These are phyloP conservation scores for Gopherus evgoodei DNA, from an alignment of 2,113 vertebrate genomes.

Conservation along the genomic window DNA sequence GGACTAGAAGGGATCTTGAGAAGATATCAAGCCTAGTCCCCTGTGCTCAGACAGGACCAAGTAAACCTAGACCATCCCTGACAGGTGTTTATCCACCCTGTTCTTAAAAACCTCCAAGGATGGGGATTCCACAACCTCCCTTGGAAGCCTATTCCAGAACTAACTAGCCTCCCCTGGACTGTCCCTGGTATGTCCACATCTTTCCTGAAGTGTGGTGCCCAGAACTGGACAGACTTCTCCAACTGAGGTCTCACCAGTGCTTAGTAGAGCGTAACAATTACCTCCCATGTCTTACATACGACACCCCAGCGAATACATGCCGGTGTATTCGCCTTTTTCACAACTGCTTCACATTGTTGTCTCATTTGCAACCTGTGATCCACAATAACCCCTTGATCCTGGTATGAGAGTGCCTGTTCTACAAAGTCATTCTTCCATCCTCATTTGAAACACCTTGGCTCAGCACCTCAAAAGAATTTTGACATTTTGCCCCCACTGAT, in stretches of 20 bases:
- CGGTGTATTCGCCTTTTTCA: neutral
- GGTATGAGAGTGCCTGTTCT: rapidly evolving
- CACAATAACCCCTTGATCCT: neutral
- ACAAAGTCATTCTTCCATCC: neutral
- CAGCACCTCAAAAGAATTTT: neutral
- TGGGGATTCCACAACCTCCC: neutral
- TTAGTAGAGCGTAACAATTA: neutral
- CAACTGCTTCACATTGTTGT: neutral
- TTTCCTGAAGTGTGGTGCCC: neutral
- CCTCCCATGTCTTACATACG: neutral
- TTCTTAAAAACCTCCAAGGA: neutral
- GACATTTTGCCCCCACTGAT: neutral
- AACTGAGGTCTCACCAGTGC: neutral
- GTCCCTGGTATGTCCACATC: neutral
- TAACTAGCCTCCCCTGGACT: neutral
- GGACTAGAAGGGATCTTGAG: neutral
- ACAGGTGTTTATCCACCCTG: neutral
- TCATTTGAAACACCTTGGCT: neutral
- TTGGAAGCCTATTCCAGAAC: neutral
- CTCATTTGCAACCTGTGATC: neutral
- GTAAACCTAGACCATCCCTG: neutral
- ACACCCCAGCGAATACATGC: neutral
- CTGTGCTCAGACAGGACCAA: neutral
- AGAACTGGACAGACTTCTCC: neutral
- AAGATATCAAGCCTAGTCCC: neutral